Evolutionary conservation across 2,113 vertebrate species (phyloP), one percentile per base, ranked within the genome.

Genomic region (Semnornis frantzii): DNA sequence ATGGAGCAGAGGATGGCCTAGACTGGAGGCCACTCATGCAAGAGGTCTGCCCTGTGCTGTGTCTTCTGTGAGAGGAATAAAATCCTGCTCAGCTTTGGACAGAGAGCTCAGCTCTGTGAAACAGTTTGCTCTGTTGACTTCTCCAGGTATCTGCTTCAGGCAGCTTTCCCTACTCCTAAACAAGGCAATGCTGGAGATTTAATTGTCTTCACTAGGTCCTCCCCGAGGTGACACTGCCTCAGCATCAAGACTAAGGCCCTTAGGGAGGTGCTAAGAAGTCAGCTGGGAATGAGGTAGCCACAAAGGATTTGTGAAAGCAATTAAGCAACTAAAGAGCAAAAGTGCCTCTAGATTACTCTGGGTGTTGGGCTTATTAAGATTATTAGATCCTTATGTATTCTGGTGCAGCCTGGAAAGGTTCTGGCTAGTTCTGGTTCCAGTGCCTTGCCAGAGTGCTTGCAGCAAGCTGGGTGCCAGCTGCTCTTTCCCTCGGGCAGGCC

Each of bases 251-350:
- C 28, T 27, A 46, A 90, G 55, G 27, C 39, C 39, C 57, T 70
- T 31, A 33, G 17, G 21, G 46, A 50, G 39, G 10, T 71, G 42
- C 65, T 71, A 88, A 90, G 72, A 60, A 88, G 30, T 71, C 58
- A 58, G 52, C 24, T 64, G n/a, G 37, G 57, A 91, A 81, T 59
- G 54, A n/a, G 57, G 60, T n/a, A 65, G 33, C 42, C 48, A 44
- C 68, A 59, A 79, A 90, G 37, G 58, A 72, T 68, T 92, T 94
- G 78, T 80, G 72, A 90, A 88, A 83, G 60, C 73, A 70, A 25
- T 73, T 73, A 89, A 81, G 60, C n/a, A 90, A 46, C 23, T 62
- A 59, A 33, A 54, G n/a, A 83, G 39, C 16, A 83, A 59, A 92
- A 78, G 15, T 50, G 58, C 19, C 31, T 78, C 60, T 50, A 81